Conservation (phyloP, 2,888 invertebrate species). For the Adelognathus sp. region DNA sequence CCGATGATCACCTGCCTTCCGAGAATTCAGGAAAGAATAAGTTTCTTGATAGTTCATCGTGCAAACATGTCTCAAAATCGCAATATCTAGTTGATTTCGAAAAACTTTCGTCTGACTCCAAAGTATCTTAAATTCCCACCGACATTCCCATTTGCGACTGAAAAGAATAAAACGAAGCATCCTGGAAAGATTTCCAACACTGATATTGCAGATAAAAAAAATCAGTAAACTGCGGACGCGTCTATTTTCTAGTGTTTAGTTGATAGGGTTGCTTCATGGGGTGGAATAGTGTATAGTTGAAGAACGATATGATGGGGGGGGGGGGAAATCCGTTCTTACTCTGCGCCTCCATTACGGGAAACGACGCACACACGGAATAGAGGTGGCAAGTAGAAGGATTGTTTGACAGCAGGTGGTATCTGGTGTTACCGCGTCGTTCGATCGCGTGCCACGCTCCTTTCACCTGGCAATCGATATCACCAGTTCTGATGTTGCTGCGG, state of each 20-base stretch:
- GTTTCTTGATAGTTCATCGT: too few species aligned
- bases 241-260: background rate
- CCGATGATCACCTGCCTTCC: too few species aligned
- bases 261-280: background rate
- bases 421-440: conserved; percentile 71
- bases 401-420: conserved; percentile 68
- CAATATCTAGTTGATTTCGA: too few species aligned
- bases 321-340: conserved; percentile 17
- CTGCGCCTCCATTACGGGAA: conserved; percentile 25
- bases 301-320: background rate
- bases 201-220: too few species aligned
- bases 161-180: too few species aligned
- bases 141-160: too few species aligned
- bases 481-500: conserved; percentile 53
- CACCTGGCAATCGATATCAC: conserved; percentile 76
- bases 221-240: too few species aligned
- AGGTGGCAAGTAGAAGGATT: conserved; percentile 72
- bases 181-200: too few species aligned
- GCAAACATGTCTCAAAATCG: too few species aligned
- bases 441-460: conserved; percentile 75
- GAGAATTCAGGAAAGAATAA: too few species aligned
- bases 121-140: too few species aligned
- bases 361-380: conserved; percentile 56
- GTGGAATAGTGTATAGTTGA: background rate
- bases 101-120: too few species aligned